phyloP scores from a whole-genome alignment of 2,113 vertebrate species.

The Gasterosteus aculeatus region DNA sequence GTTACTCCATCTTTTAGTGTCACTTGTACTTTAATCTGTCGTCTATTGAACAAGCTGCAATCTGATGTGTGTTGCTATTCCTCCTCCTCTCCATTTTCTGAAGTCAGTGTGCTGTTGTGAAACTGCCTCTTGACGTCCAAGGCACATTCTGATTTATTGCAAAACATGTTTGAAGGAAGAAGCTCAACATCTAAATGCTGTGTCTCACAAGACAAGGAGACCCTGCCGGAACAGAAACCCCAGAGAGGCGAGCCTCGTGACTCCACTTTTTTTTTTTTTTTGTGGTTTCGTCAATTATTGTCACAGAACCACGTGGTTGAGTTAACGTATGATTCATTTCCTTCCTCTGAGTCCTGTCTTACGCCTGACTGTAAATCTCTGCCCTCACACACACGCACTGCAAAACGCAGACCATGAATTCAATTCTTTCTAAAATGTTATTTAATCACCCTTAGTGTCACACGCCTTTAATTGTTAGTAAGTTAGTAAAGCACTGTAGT shows the following conservation, averaged over 20 bases:
- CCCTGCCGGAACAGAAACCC: neutral
- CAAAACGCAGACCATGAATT: neutral
- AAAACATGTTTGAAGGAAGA: constrained; percentile 3
- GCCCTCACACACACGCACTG: neutral
- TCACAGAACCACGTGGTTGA: constrained; percentile 23
- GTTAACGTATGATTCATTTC: constrained; percentile 31
- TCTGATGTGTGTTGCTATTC: neutral
- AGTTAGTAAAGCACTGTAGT: neutral
- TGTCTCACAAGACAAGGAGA: neutral
- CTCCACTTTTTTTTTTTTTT: neutral
- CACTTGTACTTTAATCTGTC: neutral
- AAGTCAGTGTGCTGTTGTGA: constrained; percentile 13
- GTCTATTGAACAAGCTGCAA: neutral
- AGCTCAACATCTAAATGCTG: neutral
- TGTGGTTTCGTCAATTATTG: constrained; percentile 17
- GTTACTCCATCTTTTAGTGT: neutral
- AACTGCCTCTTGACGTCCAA: neutral
- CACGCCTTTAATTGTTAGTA: neutral
- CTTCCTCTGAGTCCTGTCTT: neutral
- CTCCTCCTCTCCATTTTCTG: neutral
- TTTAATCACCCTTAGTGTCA: neutral
- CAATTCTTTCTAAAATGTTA: neutral
- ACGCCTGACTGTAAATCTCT: neutral
- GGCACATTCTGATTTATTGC: constrained; percentile 8
- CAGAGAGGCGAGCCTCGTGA: constrained; percentile 15